Evolutionary conservation across 2,888 invertebrate species (phyloP).

Genomic region (Diplazon laetatorius): DNA sequence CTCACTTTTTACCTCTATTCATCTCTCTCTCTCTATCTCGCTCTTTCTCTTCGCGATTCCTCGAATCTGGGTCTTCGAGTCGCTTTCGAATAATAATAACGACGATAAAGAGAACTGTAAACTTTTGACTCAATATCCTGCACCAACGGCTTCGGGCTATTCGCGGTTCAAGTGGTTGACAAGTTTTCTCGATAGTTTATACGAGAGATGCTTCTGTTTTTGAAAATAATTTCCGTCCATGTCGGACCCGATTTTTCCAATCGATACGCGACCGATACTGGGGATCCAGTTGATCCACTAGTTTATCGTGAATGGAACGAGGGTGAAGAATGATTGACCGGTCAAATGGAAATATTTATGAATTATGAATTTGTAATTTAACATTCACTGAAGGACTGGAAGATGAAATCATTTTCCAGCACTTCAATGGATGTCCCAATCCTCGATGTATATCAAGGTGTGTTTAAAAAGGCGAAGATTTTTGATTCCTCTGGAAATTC

Average conservation of each 20-base stretch:
- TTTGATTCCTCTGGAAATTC: no score
- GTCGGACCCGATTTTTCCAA: not conserved
- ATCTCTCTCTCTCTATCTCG: not conserved
- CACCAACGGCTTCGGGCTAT: not conserved
- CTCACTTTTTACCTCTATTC: not conserved
- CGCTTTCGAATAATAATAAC: constrained; percentile 21
- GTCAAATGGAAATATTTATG: no score
- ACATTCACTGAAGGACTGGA: no score
- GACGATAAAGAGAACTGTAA: constrained; percentile 8
- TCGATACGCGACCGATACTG: not conserved
- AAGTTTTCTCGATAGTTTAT: constrained; percentile 16
- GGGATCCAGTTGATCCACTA: not conserved
- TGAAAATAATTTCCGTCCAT: not conserved
- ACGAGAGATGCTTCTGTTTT: not conserved
- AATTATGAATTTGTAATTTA: no score
- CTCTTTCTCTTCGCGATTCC: constrained; percentile 20
- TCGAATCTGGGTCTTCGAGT: constrained; percentile 34
- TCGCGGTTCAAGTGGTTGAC: not conserved
- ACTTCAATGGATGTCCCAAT: no score
- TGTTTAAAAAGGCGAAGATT: no score
- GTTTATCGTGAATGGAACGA: no score
- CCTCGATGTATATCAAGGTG: no score
- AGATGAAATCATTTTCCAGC: no score
- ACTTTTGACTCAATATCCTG: constrained; percentile 18
- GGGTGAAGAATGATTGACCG: no score